Evolutionary conservation across 2,113 vertebrate species (phyloP).

Genomic region (Crotophaga sulcirostris): DNA sequence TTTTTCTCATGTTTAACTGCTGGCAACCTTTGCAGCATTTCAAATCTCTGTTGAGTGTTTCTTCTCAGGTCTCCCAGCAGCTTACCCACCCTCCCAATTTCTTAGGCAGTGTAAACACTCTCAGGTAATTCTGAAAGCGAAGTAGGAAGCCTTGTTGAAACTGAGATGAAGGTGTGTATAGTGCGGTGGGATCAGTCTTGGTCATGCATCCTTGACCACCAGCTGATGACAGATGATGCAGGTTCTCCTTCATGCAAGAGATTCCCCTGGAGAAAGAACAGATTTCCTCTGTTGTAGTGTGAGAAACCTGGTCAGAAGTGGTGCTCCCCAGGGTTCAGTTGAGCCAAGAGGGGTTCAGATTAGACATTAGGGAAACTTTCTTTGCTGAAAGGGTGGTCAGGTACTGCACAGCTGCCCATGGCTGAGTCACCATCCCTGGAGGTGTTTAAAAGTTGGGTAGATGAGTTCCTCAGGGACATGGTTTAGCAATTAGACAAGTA

Average conservation of each 20-base stretch:
- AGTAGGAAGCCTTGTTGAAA: neutral
- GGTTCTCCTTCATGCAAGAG: neutral
- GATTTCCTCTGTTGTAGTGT: accelerated
- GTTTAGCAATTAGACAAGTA: no score
- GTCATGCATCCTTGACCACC: neutral
- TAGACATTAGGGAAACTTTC: no score
- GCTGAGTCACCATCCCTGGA: no score
- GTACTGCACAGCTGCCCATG: no score
- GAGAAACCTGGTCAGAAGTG: neutral
- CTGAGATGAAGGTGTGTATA: neutral
- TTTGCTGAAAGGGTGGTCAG: no score
- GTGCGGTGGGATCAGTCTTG: neutral
- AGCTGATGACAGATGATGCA: neutral
- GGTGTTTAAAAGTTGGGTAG: no score
- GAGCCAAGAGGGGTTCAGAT: no score
- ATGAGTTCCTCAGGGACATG: no score
- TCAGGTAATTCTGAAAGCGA: neutral
- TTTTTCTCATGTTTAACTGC: neutral
- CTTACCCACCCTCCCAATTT: neutral
- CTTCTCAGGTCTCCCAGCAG: accelerated
- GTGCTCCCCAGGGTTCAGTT: no score
- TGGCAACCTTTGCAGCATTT: neutral
- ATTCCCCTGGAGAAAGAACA: neutral
- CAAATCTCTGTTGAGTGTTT: neutral
- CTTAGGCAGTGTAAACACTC: neutral